phyloP scores from a whole-genome alignment of 2,797 vertebrate species.

The Cossypha dichroa region DNA sequence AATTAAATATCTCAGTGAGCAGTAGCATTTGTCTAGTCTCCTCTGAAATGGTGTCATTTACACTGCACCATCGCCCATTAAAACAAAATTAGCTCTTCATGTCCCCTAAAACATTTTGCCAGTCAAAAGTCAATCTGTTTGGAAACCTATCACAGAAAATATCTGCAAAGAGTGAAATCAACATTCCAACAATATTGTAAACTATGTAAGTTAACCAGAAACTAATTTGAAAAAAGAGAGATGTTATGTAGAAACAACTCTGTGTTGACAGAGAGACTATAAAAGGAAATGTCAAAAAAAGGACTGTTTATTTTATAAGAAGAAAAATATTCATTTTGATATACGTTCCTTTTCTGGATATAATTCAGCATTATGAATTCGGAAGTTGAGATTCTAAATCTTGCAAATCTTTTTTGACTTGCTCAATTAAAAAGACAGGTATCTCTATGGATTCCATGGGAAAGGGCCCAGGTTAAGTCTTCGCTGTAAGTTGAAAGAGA shows the following conservation, averaged over 20 bases:
- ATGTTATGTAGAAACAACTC: not conserved
- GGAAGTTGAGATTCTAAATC: not conserved
- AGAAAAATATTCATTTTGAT: not conserved
- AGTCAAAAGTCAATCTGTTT: not conserved
- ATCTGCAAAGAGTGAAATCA: not conserved
- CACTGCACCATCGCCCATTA: not conserved
- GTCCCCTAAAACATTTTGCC: not conserved
- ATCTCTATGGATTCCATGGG: not conserved
- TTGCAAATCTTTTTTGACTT: not conserved
- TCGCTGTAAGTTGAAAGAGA: not conserved
- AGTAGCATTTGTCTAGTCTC: not conserved
- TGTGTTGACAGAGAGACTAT: not conserved
- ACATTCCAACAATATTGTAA: not conserved
- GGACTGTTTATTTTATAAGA: not conserved
- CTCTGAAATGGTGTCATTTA: not conserved
- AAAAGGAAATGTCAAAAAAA: not conserved
- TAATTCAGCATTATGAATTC: not conserved
- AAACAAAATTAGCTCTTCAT: not conserved
- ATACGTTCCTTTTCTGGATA: not conserved
- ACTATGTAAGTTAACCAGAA: not conserved
- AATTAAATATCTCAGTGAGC: not conserved
- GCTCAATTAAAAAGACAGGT: not conserved
- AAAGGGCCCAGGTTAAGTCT: not conserved
- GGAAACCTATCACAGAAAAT: not conserved
- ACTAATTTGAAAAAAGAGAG: not conserved